Evolutionary conservation across 1,140 invertebrate species (phyloP), one percentile per base, ranked within the genome.

Genomic region (Formica selysi): DNA sequence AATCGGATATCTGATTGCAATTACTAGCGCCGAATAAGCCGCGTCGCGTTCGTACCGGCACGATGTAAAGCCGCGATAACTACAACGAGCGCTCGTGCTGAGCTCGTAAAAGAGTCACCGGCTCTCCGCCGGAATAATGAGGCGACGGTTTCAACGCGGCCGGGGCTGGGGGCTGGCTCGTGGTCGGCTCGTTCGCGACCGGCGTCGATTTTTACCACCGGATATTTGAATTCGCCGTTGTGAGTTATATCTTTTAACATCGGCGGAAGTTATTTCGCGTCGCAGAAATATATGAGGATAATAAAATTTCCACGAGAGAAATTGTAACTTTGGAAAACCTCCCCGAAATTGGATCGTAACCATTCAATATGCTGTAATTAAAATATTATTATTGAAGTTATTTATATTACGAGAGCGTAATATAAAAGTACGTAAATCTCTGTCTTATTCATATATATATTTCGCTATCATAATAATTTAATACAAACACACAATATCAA

Each of bases 1-100:
- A 91, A 91, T 91, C 89, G 73, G 76, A 80, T 32, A 32, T 87
- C 62, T 29, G 76, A 73, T 85, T 76, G 85, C 76, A 48, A 90
- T 90, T 86, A 32, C 36, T 11, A 32, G n/a, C 74, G 26, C 79
- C 88, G 70, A 68, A 81, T 74, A 78, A 67, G 57, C 29, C 38
- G n/a, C 29, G 71, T 38, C 62, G 32, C 76, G 29, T 54, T 38
- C 26, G 67, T 81, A 73, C 22, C 83, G 48, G 2, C 29, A 57
- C 68, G 88, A 86, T 88, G 36, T 65, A 64, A 79, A 13, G 13
- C 11, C 22, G 16, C 59, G 88, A 81, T 88, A 86, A 86, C 38
- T 68, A 6, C 38, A 51, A 19, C 26, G 71, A 22, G n/a, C 36
- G 36, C 32, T 54, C 29, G 61, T 71, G 67, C 54, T 41, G 78